Base-by-base conservation (phyloP, 1,140 invertebrate species). In the Oryctes rhinoceros region DNA sequence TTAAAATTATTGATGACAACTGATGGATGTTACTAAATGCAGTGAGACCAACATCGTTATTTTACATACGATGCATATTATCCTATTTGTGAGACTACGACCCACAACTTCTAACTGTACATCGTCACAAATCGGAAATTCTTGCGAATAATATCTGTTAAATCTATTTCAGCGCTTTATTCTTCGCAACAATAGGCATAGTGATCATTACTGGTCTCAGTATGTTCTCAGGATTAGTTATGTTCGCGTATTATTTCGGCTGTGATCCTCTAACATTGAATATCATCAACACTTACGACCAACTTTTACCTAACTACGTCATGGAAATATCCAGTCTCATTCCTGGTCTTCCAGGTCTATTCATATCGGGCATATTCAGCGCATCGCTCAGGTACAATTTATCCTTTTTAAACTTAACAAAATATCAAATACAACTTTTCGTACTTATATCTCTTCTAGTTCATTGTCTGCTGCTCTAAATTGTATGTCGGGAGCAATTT, bases 161-260 rank as follows among this genome's bases (percentile, higher is more conserved):
- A 15, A 59, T 18, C n/a, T 18, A 18, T 59, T 59, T 59, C 53
- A 59, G 53, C 6, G 18, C 53, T 59, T 6, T 59, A 18, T n/a
- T 59, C 11, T 59, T 71, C 11, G 65, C 35, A 20, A 71, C 65
- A 37, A 71, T 71, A 24, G 65, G 65, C 4, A 37, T 71, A 37
- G 20, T 24, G 1, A 71, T 71, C 9, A 71, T 37, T 37, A 71
- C 65, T 79, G 4, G 49, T 7, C 77, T 80, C 62, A 39, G 84
- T 81, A 89, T 89, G 77, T 89, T 91, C 44, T 91, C 89, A 10
- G 94, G 94, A 30, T 89, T 94, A 20, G 90, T 94, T 1, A 91
- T 95, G 81, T 94, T 91, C 83, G 93, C 92, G 0, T 89, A 91
- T 13, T 95, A 94, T 85, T 87, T 89, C 71, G 89, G 91, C n/a